Evolutionary conservation across 2,888 invertebrate species (phyloP), one percentile per base, ranked within the genome.

Genomic region (Himalopsyche anomala): DNA sequence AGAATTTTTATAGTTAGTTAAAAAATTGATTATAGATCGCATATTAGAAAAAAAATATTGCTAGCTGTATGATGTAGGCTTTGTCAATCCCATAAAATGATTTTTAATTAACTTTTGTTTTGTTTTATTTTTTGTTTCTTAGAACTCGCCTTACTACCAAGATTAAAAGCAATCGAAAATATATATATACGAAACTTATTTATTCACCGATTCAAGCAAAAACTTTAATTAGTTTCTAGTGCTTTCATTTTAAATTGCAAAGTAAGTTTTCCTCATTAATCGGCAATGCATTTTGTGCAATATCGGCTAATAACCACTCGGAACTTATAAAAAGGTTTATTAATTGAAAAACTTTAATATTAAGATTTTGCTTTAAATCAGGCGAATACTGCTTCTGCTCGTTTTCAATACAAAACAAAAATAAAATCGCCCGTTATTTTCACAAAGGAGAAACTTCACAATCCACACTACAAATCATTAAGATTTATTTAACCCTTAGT

Each of bases 301-400:
- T 51, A 81, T 38, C 38, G 62, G 45, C 81, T 69, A 81, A 81
- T 81, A 85, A 81, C 81, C 79, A 81, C 51, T 36, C 56, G 54
- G 42, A 81, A 81, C 81, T 85, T 45, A 45, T 55, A 36, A 51
- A 82, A 84, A 82, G 62, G 80, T 85, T 69, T 51, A 86, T 86
- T 87, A 85, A 87, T 87, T 85, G 84, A 85, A 87, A 86, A 87
- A 87, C 81, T 87, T 87, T 56, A 80, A 86, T 84, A 86, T 86
- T 40, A 84, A 87, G 87, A 87, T 86, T 87, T 82, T 79, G 86
- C 84, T 86, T 86, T 79, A 80, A 82, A 87, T 85, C 74, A 51
- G 79, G 74, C 74, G 56, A 38, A 51, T 84, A 84, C 85, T 83
- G 36, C 36, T 85, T 85, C 80, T 80, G 80, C 45, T 81, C n/a